Evolutionary conservation across 2,113 vertebrate genomes (phyloP).

Genomic region (Micronycteris hirsuta): DNA sequence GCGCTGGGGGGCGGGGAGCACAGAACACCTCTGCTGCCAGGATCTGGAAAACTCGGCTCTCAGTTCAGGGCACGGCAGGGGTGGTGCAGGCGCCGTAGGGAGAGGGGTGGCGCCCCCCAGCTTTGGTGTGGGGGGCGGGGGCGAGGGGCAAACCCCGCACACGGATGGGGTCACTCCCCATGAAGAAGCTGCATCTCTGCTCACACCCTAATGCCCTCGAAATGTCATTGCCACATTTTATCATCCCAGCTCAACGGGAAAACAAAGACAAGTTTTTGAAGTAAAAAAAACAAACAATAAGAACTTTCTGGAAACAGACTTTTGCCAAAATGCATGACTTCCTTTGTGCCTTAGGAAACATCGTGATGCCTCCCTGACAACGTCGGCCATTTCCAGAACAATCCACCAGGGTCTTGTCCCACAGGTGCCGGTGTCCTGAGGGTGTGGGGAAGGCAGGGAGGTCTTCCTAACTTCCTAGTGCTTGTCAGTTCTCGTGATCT

Average conservation of each 20-base stretch:
- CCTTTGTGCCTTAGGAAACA: background rate
- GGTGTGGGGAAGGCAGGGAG: background rate
- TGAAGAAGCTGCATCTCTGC: fast-evolving
- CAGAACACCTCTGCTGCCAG: fast-evolving
- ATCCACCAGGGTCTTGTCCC: fast-evolving
- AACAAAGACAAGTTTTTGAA: background rate
- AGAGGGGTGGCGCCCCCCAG: fast-evolving
- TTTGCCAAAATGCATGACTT: background rate
- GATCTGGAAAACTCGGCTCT: background rate
- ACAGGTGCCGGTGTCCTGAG: fast-evolving
- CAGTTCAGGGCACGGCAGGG: fast-evolving
- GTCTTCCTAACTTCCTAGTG: background rate
- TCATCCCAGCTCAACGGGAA: fast-evolving
- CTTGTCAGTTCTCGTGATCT: background rate
- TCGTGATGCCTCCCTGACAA: background rate
- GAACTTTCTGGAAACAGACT: background rate
- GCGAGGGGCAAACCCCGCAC: background rate
- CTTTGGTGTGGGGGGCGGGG: background rate
- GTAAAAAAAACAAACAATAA: background rate
- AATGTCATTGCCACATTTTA: fast-evolving
- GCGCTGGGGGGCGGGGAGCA: background rate
- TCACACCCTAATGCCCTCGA: fast-evolving
- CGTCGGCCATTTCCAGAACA: background rate
- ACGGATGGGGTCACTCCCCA: too few relatives aligned
- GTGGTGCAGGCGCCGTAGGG: background rate